A percentile compares a stretch with the other conserved stretches of the same genome.
Evolutionary conservation across 2,113 vertebrate genomes (phyloP).

Genomic region (Atherinomorus stipes): DNA sequence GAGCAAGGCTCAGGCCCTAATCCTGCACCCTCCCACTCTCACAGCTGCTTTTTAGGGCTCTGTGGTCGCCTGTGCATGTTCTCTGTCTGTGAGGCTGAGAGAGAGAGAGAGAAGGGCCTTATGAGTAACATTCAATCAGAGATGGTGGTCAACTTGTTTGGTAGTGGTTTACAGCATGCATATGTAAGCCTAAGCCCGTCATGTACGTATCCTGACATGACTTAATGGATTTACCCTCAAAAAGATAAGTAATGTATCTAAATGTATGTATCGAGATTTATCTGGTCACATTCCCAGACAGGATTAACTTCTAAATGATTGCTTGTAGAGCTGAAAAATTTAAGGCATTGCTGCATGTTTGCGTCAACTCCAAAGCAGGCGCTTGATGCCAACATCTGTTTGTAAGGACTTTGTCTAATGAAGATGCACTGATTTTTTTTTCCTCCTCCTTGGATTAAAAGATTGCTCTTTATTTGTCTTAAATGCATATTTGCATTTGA

Average conservation of each 20-base stretch:
- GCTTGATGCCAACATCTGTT: constrained; percentile 12
- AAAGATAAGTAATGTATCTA: constrained; percentile 49
- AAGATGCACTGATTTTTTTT: neutral
- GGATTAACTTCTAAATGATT: constrained; percentile 12
- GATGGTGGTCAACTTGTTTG: constrained; percentile 52
- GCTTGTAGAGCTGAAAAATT: constrained; percentile 10
- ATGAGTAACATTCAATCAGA: constrained; percentile 72
- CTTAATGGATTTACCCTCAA: constrained; percentile 43
- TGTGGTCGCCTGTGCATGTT: constrained; percentile 55
- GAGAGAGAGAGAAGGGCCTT: constrained; percentile 47
- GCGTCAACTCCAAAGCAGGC: neutral
- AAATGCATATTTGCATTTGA: neutral
- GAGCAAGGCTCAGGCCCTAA: constrained; percentile 77
- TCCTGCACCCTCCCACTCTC: constrained; percentile 74
- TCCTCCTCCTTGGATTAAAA: neutral
- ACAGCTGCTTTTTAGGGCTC: constrained; percentile 81
- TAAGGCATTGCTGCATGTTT: neutral
- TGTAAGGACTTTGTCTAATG: constrained; percentile 11
- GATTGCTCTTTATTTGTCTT: neutral
- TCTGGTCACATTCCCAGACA: constrained; percentile 5
- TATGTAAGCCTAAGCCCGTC: constrained; percentile 53
- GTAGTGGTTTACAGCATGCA: constrained; percentile 52
- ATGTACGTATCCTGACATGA: constrained; percentile 31
- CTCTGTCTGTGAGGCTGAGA: constrained; percentile 60
- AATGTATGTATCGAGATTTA: constrained; percentile 36